phyloP scores from a whole-genome alignment of 1,140 invertebrate genomes.

The Drosophila ironensis region DNA sequence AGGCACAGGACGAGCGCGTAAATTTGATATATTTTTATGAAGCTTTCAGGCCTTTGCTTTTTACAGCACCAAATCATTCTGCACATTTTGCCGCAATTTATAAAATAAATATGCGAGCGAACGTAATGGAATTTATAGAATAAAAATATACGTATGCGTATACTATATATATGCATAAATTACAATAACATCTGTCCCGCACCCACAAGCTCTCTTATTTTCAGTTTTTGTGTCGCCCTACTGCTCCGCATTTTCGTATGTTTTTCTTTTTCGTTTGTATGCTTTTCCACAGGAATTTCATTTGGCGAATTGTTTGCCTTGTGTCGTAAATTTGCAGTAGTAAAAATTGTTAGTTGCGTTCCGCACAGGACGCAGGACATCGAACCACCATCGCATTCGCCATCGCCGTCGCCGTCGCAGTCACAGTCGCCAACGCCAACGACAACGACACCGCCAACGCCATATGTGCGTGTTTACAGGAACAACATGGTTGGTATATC shows the following conservation, averaged over 20 bases:
- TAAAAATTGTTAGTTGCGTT: slow-evolving; percentile 50
- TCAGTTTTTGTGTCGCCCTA: slow-evolving; percentile 3
- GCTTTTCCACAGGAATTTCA: slow-evolving; percentile 51
- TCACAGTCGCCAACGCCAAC: background rate
- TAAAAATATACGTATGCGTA: slow-evolving; percentile 23
- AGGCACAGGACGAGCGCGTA: slow-evolving; percentile 2
- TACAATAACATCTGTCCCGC: slow-evolving; percentile 66
- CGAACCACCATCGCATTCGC: slow-evolving; percentile 31
- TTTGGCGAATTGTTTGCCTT: slow-evolving; percentile 74
- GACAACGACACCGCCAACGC: background rate
- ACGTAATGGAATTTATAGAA: slow-evolving; percentile 46
- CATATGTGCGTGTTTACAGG: slow-evolving; percentile 74
- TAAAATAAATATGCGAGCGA: slow-evolving; percentile 34
- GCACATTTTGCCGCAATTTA: slow-evolving; percentile 54
- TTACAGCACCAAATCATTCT: slow-evolving; percentile 61
- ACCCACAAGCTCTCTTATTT: background rate
- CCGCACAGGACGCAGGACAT: slow-evolving; percentile 39
- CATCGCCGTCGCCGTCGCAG: background rate
- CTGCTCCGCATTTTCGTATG: slow-evolving; percentile 7
- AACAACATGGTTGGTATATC: slow-evolving; percentile 60
- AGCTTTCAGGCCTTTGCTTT: slow-evolving; percentile 34
- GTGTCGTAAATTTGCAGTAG: slow-evolving; percentile 64
- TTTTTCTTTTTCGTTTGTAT: slow-evolving; percentile 19
- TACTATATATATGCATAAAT: slow-evolving; percentile 65
- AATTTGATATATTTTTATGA: slow-evolving; percentile 58